These are phyloP conservation scores for Andrena praecox DNA, from an alignment of 2,888 invertebrate genomes.

Conservation along the genomic window DNA sequence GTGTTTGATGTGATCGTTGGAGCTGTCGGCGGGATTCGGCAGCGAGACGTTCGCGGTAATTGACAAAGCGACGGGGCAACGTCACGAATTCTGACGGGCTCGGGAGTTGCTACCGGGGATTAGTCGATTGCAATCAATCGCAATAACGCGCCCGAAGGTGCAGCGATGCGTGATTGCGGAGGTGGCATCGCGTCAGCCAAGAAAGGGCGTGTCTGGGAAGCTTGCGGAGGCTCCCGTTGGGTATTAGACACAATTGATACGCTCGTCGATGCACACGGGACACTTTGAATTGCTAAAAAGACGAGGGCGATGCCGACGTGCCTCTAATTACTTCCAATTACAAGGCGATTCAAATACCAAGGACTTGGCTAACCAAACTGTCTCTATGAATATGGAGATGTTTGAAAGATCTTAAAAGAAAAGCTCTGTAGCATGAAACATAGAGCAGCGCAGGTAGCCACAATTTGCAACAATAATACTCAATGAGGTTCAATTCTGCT, in stretches of 20 bases:
- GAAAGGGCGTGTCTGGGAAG: constrained; percentile 27
- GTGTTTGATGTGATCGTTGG: constrained; percentile 30
- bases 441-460: too few relatives aligned
- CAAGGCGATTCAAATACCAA: too few relatives aligned
- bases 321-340: too few relatives aligned
- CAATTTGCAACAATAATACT: too few relatives aligned
- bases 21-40: constrained; percentile 12
- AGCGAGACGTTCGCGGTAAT: constrained; percentile 41
- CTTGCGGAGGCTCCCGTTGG: constrained; percentile 27
- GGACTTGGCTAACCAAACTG: too few relatives aligned
- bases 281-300: neutral
- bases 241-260: neutral
- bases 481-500: too few relatives aligned
- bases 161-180: constrained; percentile 26
- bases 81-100: constrained; percentile 46
- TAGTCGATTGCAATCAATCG: constrained; percentile 64
- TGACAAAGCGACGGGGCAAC: constrained; percentile 34
- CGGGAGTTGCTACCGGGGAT: constrained; percentile 44
- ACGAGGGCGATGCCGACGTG: too few relatives aligned
- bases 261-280: neutral
- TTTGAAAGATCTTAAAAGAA: too few relatives aligned
- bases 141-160: constrained; percentile 54
- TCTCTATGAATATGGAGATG: too few relatives aligned
- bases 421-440: too few relatives aligned
- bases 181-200: constrained; percentile 40